These are phyloP conservation scores for Phymorhynchus buccinoides DNA, from an alignment of 1,140 invertebrate genomes.

Conservation along the genomic window DNA sequence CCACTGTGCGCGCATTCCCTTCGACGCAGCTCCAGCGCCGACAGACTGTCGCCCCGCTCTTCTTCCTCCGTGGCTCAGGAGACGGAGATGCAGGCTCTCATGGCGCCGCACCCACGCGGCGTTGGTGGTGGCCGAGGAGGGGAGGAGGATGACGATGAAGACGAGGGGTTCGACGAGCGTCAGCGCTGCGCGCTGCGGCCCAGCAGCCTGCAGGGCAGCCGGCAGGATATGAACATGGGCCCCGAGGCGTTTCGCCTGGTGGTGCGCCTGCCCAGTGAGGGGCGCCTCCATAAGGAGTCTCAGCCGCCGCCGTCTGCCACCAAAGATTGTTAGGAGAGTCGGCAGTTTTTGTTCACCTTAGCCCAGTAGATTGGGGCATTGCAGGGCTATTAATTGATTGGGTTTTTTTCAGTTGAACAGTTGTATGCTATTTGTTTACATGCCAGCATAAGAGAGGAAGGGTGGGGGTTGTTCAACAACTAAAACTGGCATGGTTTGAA, in stretches of 20 bases:
- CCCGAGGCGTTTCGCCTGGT: background rate
- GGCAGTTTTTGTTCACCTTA: background rate
- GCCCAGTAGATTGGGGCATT: background rate
- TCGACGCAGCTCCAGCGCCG: background rate
- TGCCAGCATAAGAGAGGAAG: too few species aligned
- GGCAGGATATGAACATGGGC: background rate
- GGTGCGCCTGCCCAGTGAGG: background rate
- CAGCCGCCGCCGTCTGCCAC: background rate
- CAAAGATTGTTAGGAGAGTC: background rate
- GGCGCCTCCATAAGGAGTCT: background rate
- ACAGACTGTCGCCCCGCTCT: background rate
- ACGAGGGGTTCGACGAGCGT: constrained; percentile 23
- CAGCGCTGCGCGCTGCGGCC: background rate
- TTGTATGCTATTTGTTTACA: too few species aligned
- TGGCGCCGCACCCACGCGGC: background rate
- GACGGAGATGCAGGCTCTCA: constrained; percentile 30
- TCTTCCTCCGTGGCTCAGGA: background rate
- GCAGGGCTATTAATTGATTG: too few species aligned
- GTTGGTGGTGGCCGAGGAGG: too few species aligned
- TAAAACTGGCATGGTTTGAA: too few species aligned
- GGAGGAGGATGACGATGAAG: constrained; percentile 20
- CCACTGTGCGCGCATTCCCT: background rate
- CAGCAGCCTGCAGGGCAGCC: background rate
- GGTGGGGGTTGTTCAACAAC: too few species aligned
- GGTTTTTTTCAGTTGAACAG: too few species aligned